Conservation (phyloP, 2,888 invertebrate species). For the Spisula solida region DNA sequence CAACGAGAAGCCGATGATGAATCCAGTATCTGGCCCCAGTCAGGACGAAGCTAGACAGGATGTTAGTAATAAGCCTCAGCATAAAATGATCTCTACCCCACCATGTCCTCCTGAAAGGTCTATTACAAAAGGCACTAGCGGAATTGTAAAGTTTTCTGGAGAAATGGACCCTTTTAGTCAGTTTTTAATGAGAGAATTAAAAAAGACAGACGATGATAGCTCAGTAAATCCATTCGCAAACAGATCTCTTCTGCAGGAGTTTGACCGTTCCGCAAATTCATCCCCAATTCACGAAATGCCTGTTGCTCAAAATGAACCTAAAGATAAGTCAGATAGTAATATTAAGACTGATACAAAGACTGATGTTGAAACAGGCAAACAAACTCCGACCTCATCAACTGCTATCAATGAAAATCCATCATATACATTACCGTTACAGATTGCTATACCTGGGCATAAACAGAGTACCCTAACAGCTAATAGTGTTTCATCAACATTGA, state of each 20-base stretch:
- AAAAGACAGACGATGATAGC: conserved; percentile 60
- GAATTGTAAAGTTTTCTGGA: conserved; percentile 46
- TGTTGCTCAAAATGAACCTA: conserved; percentile 5
- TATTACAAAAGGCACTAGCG: conserved; percentile 75
- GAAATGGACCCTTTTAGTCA: conserved; percentile 54
- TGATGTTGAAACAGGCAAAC: background rate
- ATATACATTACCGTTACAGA: conserved; percentile 65
- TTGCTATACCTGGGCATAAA: conserved; percentile 68
- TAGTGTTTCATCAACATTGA: background rate
- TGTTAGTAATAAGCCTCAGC: background rate
- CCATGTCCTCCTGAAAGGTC: conserved; percentile 61
- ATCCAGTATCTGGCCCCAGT: background rate
- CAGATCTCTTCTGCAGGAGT: conserved; percentile 65
- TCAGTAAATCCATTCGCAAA: conserved; percentile 66
- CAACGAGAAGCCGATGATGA: background rate
- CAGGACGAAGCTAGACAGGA: background rate
- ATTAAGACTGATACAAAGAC: background rate
- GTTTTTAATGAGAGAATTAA: conserved; percentile 60
- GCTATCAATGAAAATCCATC: conserved; percentile 35
- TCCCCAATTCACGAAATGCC: conserved; percentile 37
- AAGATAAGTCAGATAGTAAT: background rate
- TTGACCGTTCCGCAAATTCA: conserved; percentile 67
- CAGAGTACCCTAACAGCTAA: background rate
- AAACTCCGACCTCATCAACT: background rate
- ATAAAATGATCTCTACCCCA: conserved; percentile 39